Conservation (phyloP, 2,888 invertebrate genomes). For the Fragum sueziense region DNA sequence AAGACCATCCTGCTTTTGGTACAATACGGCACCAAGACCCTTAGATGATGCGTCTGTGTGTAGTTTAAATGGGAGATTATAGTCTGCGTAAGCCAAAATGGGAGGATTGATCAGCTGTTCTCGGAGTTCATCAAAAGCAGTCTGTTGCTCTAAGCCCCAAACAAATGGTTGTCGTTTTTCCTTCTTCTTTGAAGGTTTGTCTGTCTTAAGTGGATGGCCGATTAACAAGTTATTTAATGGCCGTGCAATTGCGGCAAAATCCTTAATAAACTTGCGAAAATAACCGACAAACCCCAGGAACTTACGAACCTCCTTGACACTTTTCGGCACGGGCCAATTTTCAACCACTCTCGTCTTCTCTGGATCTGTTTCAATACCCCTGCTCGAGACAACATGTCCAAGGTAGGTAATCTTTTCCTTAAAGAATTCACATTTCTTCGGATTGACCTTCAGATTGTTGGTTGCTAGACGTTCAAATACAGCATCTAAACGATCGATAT, state of each 20-base stretch:
- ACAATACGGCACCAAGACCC: conserved; percentile 28
- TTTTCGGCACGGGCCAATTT: conserved; percentile 26
- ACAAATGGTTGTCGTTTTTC: conserved; percentile 16
- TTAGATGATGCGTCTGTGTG: conserved; percentile 22
- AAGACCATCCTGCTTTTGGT: conserved; percentile 6
- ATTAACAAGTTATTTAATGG: conserved; percentile 29
- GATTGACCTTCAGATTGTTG: conserved; percentile 27
- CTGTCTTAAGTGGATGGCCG: conserved; percentile 13
- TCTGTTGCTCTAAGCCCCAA: conserved; percentile 16
- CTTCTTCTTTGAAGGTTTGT: background rate
- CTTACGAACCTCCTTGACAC: conserved; percentile 20
- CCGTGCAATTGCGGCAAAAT: background rate
- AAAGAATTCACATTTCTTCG: conserved; percentile 34
- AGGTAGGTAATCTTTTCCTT: conserved; percentile 20
- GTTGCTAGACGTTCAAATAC: conserved; percentile 16
- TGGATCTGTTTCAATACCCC: conserved; percentile 29
- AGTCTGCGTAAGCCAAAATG: conserved; percentile 30
- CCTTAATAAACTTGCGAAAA: conserved; percentile 27
- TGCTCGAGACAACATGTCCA: conserved; percentile 18
- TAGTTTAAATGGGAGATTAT: conserved; percentile 14
- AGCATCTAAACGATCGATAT: conserved; percentile 2
- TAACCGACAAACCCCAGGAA: conserved; percentile 33
- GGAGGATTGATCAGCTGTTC: conserved; percentile 18
- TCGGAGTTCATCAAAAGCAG: conserved; percentile 14
- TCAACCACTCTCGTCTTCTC: conserved; percentile 24